Conservation (phyloP, 2,113 vertebrate species). For the Rhinichthys klamathensis region DNA sequence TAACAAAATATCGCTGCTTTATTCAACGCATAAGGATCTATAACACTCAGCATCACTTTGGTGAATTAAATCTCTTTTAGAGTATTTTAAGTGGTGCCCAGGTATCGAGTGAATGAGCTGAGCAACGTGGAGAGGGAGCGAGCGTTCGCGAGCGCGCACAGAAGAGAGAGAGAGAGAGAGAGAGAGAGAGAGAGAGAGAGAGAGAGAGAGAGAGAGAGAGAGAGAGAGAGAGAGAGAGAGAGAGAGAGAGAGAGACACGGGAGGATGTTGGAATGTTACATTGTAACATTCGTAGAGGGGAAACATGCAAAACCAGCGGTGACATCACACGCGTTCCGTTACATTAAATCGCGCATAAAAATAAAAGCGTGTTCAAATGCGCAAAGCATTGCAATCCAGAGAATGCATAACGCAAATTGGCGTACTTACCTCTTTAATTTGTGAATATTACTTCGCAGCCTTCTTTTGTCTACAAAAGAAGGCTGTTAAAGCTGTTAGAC, state of each 20-base stretch:
- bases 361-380: background rate
- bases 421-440: constrained; percentile 68
- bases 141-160: background rate
- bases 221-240: background rate
- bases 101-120: background rate
- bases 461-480: constrained; percentile 81
- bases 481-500: constrained; percentile 76
- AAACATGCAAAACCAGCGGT: constrained; percentile 33
- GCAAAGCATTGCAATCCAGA: constrained; percentile 3
- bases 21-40: background rate
- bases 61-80: background rate
- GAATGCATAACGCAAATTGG: constrained; percentile 52
- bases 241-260: background rate
- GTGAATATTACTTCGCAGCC: constrained; percentile 69
- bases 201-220: too few relatives aligned
- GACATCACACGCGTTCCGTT: constrained; percentile 59
- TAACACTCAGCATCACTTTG: background rate
- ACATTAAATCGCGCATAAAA: constrained; percentile 46
- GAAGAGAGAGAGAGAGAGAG: background rate
- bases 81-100: constrained; percentile 27
- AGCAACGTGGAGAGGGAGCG: background rate
- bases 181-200: background rate
- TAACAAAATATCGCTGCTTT: background rate
- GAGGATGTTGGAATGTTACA: constrained; percentile 40
- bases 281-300: constrained; percentile 9